These are phyloP conservation scores for Antheraea assamensis DNA, from an alignment of 2,888 invertebrate genomes.

Conservation along the genomic window DNA sequence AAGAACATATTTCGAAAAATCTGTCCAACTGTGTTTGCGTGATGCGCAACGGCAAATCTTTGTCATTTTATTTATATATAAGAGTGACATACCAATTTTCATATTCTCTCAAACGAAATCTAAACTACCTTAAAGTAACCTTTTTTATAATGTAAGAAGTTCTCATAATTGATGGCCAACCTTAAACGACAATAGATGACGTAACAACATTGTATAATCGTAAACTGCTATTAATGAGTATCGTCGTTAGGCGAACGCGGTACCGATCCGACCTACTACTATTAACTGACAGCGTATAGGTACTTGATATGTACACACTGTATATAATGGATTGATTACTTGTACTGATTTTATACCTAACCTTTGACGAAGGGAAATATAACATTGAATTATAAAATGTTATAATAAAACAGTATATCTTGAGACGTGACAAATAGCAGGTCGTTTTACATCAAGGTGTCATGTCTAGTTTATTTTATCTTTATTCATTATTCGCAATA, in stretches of 20 bases:
- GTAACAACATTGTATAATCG: not conserved
- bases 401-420: not conserved
- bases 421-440: not conserved
- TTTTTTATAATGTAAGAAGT: not conserved
- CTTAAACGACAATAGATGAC: not conserved
- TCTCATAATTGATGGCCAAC: not conserved
- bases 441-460: not conserved
- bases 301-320: not conserved
- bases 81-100: too few species aligned
- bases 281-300: not conserved
- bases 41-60: too few species aligned
- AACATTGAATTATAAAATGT: not conserved
- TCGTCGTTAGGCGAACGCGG: not conserved
- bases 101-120: too few species aligned
- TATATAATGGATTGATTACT: not conserved
- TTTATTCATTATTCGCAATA: not conserved
- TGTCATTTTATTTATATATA: too few species aligned
- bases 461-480: not conserved
- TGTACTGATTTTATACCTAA: not conserved
- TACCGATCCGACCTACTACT: not conserved
- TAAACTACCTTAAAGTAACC: not conserved
- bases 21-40: too few species aligned
- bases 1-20: too few species aligned
- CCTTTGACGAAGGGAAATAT: not conserved
- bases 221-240: not conserved